Base-by-base conservation (phyloP, 2,797 vertebrate species). In the Platalea minor region DNA sequence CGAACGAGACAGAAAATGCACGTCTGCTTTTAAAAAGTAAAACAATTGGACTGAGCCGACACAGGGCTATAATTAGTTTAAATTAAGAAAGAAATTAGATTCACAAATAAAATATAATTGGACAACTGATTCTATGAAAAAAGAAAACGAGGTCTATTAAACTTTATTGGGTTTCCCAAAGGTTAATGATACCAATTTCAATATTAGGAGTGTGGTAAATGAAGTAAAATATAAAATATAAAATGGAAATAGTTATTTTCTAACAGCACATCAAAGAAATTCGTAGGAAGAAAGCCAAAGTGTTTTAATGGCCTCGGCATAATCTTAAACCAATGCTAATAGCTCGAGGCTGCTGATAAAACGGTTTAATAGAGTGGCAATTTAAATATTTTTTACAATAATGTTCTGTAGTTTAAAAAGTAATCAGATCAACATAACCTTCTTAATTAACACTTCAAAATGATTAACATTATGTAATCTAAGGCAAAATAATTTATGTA, bases 371-470 rank as follows among this genome's bases (percentile, higher is more conserved):
- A 98, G 97, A 97, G 97, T 96, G 93, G 96, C 96, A 98, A 98
- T 98, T 98, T 97, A 98, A 98, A 97, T 97, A 98, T 98, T 98
- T 98, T 97, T 98, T 76, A 92, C 97, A 98, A 98, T 98, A 98
- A 98, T 98, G 97, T 97, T 97, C 96, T 95, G 96, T 97, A 98
- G 97, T 98, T 98, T 98, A 98, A 98, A 98, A 98, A 98, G 98
- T 98, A 98, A 98, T 98, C 97, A 98, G 97, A 98, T 97, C 97
- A 98, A 98, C 97, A 98, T 97, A 98, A 98, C 97, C 97, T 98
- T 98, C 97, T 97, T 98, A 98, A 98, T 98, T 98, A 98, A 98
- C 98, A 98, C 96, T 98, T 98, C 98, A 98, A 96, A 97, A 98
- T 98, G 98, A 98, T 98, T 98, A 98, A 98, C 97, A 98, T 97